Evolutionary conservation across 2,888 invertebrate species (phyloP), one percentile per base, ranked within the genome.

Genomic region (Aleiodes alternator): DNA sequence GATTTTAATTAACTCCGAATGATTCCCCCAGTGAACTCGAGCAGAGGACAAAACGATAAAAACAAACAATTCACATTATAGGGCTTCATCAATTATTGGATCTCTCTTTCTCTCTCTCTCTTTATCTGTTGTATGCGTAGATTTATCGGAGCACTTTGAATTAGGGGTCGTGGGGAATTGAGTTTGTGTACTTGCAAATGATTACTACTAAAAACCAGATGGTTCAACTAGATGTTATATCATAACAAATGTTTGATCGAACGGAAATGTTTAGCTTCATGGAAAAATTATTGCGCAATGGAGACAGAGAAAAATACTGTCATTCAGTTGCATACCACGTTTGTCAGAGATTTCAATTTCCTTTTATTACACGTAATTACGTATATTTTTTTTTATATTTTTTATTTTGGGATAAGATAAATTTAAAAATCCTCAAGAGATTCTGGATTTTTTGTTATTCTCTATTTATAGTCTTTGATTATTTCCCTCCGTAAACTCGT

Each of bases 71-170:
- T 51, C n/a, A 31, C 23, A 68, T 51, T 51, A 68, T 50, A 8
- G 48, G 31, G 31, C 34, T 56, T 57, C 64, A 66, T 72, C 55
- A 55, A 72, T 66, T 43, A 38, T 53, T 66, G 38, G 12, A 55
- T 53, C 23, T 51, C 55, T 53, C 48, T 57, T 0, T 34, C 0
- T 34, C 43, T 53, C 23, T 51, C 55, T 53, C 48, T 57, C 5
- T 34, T 4, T 34, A 6, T 34, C 5, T 34, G 34, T 31, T 34
- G 34, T 34, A 12, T 43, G 16, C 53, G 72, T 53, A 38, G 23
- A 72, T 66, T 55, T 53, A 72, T 72, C 23, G 4, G 23, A 43
- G 70, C n/a, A 29, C n/a, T 14, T 16, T 31, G 61, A 51, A 72
- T 23, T 51, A 50, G 50, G 61, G 72, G 50, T 72, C 61, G 61